phyloP scores from a whole-genome alignment of 1,140 invertebrate species.

The Triops longicaudatus region DNA sequence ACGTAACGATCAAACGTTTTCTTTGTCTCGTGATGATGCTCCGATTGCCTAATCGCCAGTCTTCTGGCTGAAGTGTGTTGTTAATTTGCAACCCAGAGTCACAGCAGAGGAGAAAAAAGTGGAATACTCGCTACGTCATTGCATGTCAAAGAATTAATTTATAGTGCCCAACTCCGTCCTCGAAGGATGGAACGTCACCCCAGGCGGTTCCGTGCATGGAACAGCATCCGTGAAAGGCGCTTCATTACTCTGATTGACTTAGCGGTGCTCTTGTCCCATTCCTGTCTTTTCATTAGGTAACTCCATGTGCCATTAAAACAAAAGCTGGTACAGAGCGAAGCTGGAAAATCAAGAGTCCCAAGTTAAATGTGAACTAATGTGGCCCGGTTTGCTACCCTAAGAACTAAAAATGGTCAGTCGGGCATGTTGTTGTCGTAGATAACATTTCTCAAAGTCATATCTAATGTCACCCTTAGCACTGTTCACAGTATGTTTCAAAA shows the following conservation, averaged over 20 bases:
- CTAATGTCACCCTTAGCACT: no score
- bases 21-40: neutral
- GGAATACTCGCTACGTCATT: neutral
- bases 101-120: neutral
- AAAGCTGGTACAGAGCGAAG: no score
- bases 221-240: neutral
- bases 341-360: no score
- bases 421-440: no score
- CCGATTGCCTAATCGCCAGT: neutral
- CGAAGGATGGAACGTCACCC: no score
- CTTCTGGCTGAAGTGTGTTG: neutral
- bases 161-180: neutral
- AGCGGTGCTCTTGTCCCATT: neutral
- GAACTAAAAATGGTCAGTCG: no score
- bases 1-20: neutral
- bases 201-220: neutral
- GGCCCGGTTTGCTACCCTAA: no score
- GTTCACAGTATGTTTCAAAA: no score
- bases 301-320: no score
- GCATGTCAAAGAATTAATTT: neutral
- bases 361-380: no score
- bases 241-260: slow-evolving; percentile 9
- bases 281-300: no score
- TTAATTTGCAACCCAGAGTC: neutral
- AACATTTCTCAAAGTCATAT: no score